Evolutionary conservation across 53 echinoderm and acorn worm species (phyloP), one percentile per base, ranked within the genome.

Genomic region (Astropecten irregularis): DNA sequence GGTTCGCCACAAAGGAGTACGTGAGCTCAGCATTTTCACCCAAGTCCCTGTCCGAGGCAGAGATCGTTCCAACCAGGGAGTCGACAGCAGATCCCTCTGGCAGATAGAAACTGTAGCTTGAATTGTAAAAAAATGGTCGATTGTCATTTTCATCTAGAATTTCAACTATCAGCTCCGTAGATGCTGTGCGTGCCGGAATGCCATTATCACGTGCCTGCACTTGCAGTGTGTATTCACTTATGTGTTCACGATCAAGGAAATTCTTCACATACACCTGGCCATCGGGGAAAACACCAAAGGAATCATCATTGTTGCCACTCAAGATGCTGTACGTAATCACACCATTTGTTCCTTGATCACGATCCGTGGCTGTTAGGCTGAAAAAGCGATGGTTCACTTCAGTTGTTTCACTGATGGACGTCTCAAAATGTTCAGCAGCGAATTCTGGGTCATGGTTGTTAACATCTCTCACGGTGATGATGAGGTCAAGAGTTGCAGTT

Each of bases 131-230:
- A 21, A 93, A 84, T 15, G 96, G 96, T 3, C 91, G 84, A 52
- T 96, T 93, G 56, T 96, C 96, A 76, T 96, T 96, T 57, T 89
- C 93, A 85, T 96, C 96, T 29, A 87, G 73, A 29, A 96, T 55
- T 28, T 82, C 63, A 4, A 96, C 76, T 5, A 82, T 34, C 18
- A 96, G 81, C 8, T 55, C 46, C 0, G 91, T 63, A 14, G 86
- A 60, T 46, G 89, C 68, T 22, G 46, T 76, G 28, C 85, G 83
- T 14, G 89, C 47, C 19, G 96, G 96, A 55, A 96, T 93, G 39
- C 96, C 96, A 27, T 59, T 68, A 83, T 96, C 96, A 14, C 53
- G 53, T 15, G 96, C 96, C 20, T 73, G 71, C 35, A 96, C 92
- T n/a, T 49, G 48, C 3, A 96, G 83, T 4, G 36, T 60, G 69